Conservation (phyloP, 1,140 invertebrate species). For the Drosophila ercepeae region DNA sequence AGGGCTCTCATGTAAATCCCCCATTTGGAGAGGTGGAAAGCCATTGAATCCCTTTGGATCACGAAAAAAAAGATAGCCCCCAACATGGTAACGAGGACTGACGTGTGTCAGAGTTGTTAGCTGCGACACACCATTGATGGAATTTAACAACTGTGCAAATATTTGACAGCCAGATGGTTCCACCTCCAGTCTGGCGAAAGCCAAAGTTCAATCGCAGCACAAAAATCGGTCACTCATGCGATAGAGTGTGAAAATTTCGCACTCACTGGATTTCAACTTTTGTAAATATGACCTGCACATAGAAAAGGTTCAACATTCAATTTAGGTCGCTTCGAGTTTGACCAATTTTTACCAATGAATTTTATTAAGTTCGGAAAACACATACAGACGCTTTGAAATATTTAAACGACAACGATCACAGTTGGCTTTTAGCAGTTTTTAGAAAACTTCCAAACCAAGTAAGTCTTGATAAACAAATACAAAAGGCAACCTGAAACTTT, state of each 20-base stretch:
- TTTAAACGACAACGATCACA: neutral
- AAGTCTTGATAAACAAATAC: slow-evolving; percentile 14
- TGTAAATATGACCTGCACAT: neutral
- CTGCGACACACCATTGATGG: slow-evolving; percentile 57
- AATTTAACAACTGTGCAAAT: slow-evolving; percentile 77
- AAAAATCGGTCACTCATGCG: slow-evolving; percentile 65
- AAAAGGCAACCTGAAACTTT: slow-evolving; percentile 19
- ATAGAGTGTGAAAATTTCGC: slow-evolving; percentile 69
- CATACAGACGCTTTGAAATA: neutral
- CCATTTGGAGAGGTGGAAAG: neutral
- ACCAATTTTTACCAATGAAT: neutral
- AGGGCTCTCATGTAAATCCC: neutral
- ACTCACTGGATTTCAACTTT: slow-evolving; percentile 49
- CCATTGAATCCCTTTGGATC: slow-evolving; percentile 3
- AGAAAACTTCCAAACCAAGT: neutral
- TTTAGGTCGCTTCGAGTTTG: neutral
- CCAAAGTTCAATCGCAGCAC: neutral
- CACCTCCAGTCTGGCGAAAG: slow-evolving; percentile 6
- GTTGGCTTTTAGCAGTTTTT: neutral
- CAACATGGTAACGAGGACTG: slow-evolving; percentile 13
- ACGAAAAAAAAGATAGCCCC: slow-evolving; percentile 1
- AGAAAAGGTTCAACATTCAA: neutral
- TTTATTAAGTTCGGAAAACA: neutral
- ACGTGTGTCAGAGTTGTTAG: slow-evolving; percentile 15
- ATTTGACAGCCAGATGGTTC: slow-evolving; percentile 52